These are phyloP conservation scores for Stomatorhinus walkeri DNA, from an alignment of 2,797 vertebrate species.

Conservation along the genomic window DNA sequence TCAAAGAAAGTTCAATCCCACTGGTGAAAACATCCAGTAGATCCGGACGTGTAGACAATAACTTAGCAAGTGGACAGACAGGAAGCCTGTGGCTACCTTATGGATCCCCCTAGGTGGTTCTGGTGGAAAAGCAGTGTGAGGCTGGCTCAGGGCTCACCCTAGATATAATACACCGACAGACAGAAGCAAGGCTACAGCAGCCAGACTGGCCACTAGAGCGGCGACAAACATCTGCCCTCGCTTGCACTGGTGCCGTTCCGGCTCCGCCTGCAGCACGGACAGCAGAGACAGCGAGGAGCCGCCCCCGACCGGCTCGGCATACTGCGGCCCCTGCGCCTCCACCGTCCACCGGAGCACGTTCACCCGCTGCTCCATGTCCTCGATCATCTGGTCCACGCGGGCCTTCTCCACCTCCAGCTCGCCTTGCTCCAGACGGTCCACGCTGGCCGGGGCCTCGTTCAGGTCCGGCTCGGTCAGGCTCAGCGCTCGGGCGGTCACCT, in stretches of 20 bases:
- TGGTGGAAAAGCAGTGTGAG: conserved; percentile 21
- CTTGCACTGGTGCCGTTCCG: conserved; percentile 29
- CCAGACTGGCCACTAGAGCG: conserved; percentile 40
- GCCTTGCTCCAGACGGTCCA: conserved; percentile 54
- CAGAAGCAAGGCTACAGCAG: conserved; percentile 38
- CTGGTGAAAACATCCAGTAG: neutral
- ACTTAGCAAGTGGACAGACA: neutral
- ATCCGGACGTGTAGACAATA: neutral
- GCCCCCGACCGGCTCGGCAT: conserved; percentile 49
- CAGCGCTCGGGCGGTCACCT: conserved; percentile 56
- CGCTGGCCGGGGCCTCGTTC: conserved; percentile 25
- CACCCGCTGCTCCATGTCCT: conserved; percentile 63
- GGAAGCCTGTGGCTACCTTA: neutral
- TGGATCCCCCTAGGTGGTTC: neutral
- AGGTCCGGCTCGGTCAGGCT: conserved; percentile 52
- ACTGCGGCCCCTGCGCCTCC: conserved; percentile 46
- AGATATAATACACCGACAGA: conserved; percentile 52
- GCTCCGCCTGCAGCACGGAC: conserved; percentile 43
- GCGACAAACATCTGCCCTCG: conserved; percentile 35
- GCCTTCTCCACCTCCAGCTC: conserved; percentile 56
- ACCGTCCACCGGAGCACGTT: conserved; percentile 60
- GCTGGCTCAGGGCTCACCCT: conserved; percentile 29
- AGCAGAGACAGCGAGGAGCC: conserved; percentile 53
- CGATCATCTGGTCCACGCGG: conserved; percentile 52
- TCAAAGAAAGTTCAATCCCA: neutral